Conservation (phyloP, 2,888 invertebrate species). For the Microdon myrmicae region DNA sequence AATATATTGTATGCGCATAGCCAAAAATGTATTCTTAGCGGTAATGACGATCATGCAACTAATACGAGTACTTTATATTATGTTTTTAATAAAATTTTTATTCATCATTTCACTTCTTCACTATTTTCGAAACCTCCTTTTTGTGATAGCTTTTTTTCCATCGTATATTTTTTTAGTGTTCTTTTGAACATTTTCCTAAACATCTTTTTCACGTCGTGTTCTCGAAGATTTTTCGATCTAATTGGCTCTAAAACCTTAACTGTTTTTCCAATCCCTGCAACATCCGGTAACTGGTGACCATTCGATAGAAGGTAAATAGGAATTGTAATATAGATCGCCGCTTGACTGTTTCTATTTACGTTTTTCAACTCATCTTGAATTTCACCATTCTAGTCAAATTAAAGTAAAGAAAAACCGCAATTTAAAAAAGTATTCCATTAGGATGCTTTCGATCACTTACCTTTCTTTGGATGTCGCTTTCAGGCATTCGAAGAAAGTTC, state of each 20-base stretch:
- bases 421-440: background rate
- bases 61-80: too few relatives aligned
- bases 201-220: background rate
- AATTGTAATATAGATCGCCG: slow-evolving; percentile 36
- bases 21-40: too few relatives aligned
- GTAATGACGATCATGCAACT: too few relatives aligned
- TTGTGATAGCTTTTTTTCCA: background rate
- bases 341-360: slow-evolving; percentile 28
- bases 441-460: too few relatives aligned
- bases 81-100: too few relatives aligned
- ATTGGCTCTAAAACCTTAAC: background rate
- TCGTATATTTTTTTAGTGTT: background rate
- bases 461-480: background rate
- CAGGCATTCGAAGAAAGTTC: slow-evolving; percentile 13
- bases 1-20: too few relatives aligned
- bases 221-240: background rate
- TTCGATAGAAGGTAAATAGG: slow-evolving; percentile 22
- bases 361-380: slow-evolving; percentile 1
- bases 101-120: too few relatives aligned
- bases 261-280: background rate
- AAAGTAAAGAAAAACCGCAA: background rate
- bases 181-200: background rate
- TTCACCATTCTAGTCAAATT: background rate
- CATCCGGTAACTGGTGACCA: background rate
- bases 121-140: background rate